phyloP scores from a whole-genome alignment of 2,113 vertebrate genomes.

The Climacteris rufus region DNA sequence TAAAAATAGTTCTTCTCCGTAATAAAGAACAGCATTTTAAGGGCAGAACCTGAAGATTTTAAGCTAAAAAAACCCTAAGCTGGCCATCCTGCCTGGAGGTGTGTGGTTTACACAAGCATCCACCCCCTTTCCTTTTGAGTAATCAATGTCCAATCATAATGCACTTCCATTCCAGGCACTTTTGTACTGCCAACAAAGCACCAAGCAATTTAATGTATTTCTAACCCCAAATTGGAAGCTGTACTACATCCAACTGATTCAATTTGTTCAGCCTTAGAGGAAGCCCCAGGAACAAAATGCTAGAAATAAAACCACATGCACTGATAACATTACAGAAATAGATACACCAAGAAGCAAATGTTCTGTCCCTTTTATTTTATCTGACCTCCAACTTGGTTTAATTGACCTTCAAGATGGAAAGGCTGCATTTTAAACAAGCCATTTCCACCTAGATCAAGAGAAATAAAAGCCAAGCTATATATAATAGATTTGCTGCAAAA shows the following conservation, averaged over 20 bases:
- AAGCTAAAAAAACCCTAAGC: not conserved
- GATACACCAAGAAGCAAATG: constrained; percentile 23
- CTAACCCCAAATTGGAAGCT: constrained; percentile 49
- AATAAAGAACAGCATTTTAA: not conserved
- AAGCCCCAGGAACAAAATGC: constrained; percentile 3
- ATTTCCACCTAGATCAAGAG: not conserved
- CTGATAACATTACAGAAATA: constrained; percentile 55
- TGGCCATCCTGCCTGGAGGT: not conserved
- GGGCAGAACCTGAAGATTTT: not conserved
- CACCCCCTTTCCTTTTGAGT: not conserved
- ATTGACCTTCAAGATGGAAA: constrained; percentile 13
- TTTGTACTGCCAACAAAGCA: constrained; percentile 38
- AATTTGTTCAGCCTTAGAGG: constrained; percentile 34
- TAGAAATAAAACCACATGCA: constrained; percentile 44
- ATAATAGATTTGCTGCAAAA: not conserved
- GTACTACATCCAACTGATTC: constrained; percentile 23
- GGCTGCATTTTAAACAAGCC: not conserved
- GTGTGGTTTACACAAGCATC: constrained; percentile 16
- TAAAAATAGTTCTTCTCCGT: not conserved
- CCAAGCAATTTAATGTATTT: constrained; percentile 55
- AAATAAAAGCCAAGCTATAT: not conserved
- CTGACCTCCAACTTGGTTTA: constrained; percentile 25
- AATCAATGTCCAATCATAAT: constrained; percentile 51
- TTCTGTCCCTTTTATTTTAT: constrained; percentile 33
- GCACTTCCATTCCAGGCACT: constrained; percentile 20